Evolutionary conservation across 2,113 vertebrate genomes (phyloP), one percentile per base, ranked within the genome.

Genomic region (Peucedramus taeniatus): DNA sequence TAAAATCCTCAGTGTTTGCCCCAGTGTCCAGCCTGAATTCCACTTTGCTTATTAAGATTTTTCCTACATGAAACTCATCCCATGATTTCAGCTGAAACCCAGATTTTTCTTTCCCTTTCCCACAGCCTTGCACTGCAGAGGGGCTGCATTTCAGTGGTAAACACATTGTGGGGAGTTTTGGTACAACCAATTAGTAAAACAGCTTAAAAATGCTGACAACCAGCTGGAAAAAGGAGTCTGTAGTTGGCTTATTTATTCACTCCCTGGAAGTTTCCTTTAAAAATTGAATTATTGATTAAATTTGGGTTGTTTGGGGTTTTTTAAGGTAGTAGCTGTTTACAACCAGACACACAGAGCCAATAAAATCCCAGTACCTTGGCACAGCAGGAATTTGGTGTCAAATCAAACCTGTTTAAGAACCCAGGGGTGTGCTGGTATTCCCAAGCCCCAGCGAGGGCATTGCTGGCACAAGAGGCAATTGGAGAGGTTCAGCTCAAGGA

Each of bases 321-420:
- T 64, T 51, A 30, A 68, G 37, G 66, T 28, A 22, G 16, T 28
- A 47, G 53, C 57, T 49, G 45, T 53, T 66, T 74, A 16, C 15
- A 45, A 23, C 16, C 63, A 72, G 57, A 7, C 19, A 2, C 0
- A 0, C 6, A 3, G 2, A 45, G 51, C 42, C 0, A 1, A 9
- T 22, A 49, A 44, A 65, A 53, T 63, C 28, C 39, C 63, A 21
- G 40, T 17, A 9, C 42, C 30, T 45, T 37, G 35, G 30, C 53
- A 30, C 49, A 51, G 65, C 19, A 26, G 63, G 31, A 53, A 21
- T 23, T 77, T 65, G 71, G 15, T 61, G 70, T 63, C 31, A 63
- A 28, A 66, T 59, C 72, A 65, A 91, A 74, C 65, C 54, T 35
- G 26, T 28, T 21, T 57, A 45, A 54, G 68, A 57, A 13, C 8